phyloP scores from a whole-genome alignment of 2,797 vertebrate genomes.

The Lindbergichthys nudifrons region DNA sequence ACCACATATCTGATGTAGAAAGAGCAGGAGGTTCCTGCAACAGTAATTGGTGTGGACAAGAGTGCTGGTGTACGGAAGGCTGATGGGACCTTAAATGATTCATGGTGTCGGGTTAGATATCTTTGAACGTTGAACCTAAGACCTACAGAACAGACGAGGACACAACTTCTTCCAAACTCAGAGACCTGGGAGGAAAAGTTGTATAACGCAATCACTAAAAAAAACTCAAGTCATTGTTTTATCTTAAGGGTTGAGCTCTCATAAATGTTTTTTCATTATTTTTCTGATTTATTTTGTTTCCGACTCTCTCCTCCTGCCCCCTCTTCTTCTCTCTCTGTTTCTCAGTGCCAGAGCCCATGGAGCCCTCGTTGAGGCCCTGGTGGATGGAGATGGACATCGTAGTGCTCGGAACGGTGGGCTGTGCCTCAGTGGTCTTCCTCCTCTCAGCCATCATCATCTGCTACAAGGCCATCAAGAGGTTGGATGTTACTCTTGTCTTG shows the following conservation, averaged over 20 bases:
- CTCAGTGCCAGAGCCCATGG: slow-evolving; percentile 86
- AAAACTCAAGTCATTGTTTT: slow-evolving; percentile 4
- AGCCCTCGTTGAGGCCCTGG: slow-evolving; percentile 86
- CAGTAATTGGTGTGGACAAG: slow-evolving; percentile 74
- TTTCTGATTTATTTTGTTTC: slow-evolving; percentile 12
- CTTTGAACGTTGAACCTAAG: slow-evolving; percentile 76
- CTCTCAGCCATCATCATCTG: slow-evolving; percentile 95
- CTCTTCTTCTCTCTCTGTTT: slow-evolving; percentile 33
- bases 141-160: slow-evolving; percentile 66
- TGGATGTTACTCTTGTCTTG: slow-evolving; percentile 37
- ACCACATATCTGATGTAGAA: slow-evolving; percentile 72
- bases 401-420: slow-evolving; percentile 90
- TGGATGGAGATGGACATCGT: slow-evolving; percentile 93
- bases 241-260: not conserved
- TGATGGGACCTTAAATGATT: slow-evolving; percentile 80
- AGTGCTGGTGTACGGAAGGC: slow-evolving; percentile 74
- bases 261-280: slow-evolving; percentile 7
- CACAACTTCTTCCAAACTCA: slow-evolving; percentile 37
- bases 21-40: slow-evolving; percentile 78
- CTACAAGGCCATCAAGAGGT: slow-evolving; percentile 99
- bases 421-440: slow-evolving; percentile 90
- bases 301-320: slow-evolving; percentile 36
- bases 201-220: slow-evolving; percentile 28
- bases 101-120: slow-evolving; percentile 76
- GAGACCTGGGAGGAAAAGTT: slow-evolving; percentile 36